Percentiles rank a stretch among this genome's conserved stretches.
These are phyloP conservation scores for Drosophila robusta DNA, from an alignment of 2,888 invertebrate genomes.

Conservation along the genomic window DNA sequence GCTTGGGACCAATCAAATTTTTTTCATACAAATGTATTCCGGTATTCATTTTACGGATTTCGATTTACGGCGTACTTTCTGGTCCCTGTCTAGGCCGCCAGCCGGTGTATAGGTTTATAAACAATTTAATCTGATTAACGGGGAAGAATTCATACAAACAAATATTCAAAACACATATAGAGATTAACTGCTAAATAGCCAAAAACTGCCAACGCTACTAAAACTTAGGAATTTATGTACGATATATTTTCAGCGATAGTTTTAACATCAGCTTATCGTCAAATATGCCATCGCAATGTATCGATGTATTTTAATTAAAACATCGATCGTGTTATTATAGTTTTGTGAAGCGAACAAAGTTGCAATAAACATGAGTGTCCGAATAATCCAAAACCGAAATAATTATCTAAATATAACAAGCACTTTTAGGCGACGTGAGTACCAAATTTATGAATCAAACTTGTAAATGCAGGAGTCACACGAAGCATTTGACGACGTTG, in stretches of 20 bases:
- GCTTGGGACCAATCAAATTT: too few relatives aligned
- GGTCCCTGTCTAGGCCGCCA: too few relatives aligned
- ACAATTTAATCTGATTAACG: too few relatives aligned
- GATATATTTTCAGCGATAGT: constrained; percentile 17
- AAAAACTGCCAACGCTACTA: neutral
- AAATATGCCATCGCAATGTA: constrained; percentile 1
- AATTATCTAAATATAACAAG: constrained; percentile 38
- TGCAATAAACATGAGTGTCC: constrained; percentile 56
- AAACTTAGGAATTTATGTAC: neutral
- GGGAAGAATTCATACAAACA: neutral
- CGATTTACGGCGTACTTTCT: too few relatives aligned
- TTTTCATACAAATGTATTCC: too few relatives aligned
- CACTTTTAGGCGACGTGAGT: constrained; percentile 55
- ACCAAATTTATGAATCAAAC: too few relatives aligned
- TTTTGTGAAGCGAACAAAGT: constrained; percentile 16
- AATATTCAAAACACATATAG: neutral
- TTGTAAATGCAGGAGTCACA: neutral
- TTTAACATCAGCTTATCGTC: neutral
- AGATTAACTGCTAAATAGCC: neutral
- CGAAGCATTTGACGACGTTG: constrained; percentile 13
- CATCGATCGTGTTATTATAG: constrained; percentile 36
- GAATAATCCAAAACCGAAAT: constrained; percentile 56
- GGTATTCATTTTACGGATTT: too few relatives aligned
- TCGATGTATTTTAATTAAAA: constrained; percentile 11
- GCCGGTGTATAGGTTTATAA: too few relatives aligned